Conservation (phyloP, 2,113 vertebrate species). For the Trichomycterus rosablanca region DNA sequence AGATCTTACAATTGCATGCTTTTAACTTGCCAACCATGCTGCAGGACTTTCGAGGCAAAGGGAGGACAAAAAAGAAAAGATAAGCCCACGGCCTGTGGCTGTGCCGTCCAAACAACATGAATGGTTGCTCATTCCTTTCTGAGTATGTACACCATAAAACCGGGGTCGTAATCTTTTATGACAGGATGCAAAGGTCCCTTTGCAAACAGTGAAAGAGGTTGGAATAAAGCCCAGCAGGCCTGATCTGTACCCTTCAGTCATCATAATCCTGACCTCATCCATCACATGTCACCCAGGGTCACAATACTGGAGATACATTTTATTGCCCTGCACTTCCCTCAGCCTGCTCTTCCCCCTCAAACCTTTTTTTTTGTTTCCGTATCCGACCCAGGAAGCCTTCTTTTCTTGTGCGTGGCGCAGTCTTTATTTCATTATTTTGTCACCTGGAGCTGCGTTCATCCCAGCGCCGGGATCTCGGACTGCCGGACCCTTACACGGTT, state of each 20-base stretch:
- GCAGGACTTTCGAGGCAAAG: constrained; percentile 63
- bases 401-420: constrained; percentile 66
- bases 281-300: constrained; percentile 75
- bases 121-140: constrained; percentile 77
- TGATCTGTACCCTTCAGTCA: constrained; percentile 78
- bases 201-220: constrained; percentile 80
- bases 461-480: constrained; percentile 52
- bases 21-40: constrained; percentile 59
- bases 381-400: constrained; percentile 72
- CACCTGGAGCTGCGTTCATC: constrained; percentile 66
- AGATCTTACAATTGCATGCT: constrained; percentile 58
- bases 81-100: constrained; percentile 76
- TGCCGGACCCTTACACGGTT: constrained; percentile 55
- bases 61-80: constrained; percentile 65
- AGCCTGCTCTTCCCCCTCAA: constrained; percentile 64
- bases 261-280: constrained; percentile 75
- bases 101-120: constrained; percentile 75
- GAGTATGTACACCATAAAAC: constrained; percentile 79
- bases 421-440: constrained; percentile 74
- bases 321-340: constrained; percentile 78
- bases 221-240: constrained; percentile 84
- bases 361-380: constrained; percentile 70
- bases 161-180: constrained; percentile 85
- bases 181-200: constrained; percentile 82
- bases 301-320: constrained; percentile 79